These are phyloP conservation scores for Halcyon smyrnensis DNA, from an alignment of 2,797 vertebrate species.

Conservation along the genomic window DNA sequence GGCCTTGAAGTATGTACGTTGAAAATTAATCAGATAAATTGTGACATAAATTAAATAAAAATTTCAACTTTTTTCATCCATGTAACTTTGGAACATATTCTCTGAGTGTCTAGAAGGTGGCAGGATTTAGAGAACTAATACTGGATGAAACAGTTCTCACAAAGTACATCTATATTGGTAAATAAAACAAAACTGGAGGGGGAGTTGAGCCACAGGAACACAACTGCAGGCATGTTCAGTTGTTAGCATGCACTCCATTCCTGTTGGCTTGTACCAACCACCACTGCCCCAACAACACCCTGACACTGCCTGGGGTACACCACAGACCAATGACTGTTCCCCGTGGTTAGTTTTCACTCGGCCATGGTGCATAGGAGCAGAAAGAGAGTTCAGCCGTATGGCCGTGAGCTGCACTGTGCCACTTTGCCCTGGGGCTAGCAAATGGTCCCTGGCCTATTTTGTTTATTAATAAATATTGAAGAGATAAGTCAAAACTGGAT, in stretches of 20 bases:
- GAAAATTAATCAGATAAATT: background rate
- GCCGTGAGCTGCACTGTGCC: background rate
- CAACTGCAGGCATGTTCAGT: background rate
- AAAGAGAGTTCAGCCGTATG: background rate
- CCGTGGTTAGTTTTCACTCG: background rate
- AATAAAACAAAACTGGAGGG: background rate
- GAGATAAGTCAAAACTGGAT: background rate
- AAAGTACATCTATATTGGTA: too few relatives aligned
- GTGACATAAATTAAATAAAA: background rate
- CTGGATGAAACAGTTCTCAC: background rate
- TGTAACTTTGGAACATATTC: background rate
- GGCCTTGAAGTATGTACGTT: background rate
- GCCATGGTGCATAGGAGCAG: background rate
- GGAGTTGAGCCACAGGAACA: background rate
- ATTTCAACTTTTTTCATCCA: background rate
- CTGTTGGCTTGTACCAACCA: background rate
- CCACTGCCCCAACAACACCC: background rate
- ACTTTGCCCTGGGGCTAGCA: background rate
- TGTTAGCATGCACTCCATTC: background rate
- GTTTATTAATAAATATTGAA: background rate
- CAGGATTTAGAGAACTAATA: background rate
- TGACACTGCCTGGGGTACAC: background rate
- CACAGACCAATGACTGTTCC: background rate
- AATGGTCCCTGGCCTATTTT: background rate
- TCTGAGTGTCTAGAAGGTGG: background rate